phyloP scores from a whole-genome alignment of 1,140 invertebrate species.

The Antheraea mylitta region DNA sequence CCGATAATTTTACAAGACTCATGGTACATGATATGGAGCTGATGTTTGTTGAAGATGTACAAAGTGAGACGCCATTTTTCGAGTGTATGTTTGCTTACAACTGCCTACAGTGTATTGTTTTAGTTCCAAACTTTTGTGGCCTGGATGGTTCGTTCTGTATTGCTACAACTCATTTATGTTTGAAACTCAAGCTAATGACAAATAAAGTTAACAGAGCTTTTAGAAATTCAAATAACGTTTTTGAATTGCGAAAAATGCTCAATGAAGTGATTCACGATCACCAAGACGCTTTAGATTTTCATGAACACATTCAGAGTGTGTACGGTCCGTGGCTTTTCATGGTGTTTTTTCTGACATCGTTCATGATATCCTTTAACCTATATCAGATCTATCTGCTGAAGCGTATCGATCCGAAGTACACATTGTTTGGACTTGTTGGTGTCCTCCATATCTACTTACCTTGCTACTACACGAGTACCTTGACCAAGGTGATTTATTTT shows the following conservation, averaged over 20 bases:
- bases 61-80: constrained; percentile 54
- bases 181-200: constrained; percentile 53
- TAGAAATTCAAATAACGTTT: constrained; percentile 31
- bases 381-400: constrained; percentile 46
- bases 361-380: constrained; percentile 49
- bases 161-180: constrained; percentile 46
- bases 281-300: constrained; percentile 46
- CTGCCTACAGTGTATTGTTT: constrained; percentile 36
- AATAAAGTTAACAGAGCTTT: constrained; percentile 48
- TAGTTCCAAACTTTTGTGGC: constrained; percentile 46
- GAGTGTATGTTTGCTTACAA: constrained; percentile 52
- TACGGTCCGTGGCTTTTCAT: constrained; percentile 54
- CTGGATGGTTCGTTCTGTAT: constrained; percentile 63
- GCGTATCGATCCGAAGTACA: constrained; percentile 47
- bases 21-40: constrained; percentile 63
- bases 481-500: constrained; percentile 47
- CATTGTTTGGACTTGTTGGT: constrained; percentile 44
- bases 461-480: constrained; percentile 49
- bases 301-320: constrained; percentile 43
- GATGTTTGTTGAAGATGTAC: constrained; percentile 47
- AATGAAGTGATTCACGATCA: constrained; percentile 47
- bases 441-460: constrained; percentile 55
- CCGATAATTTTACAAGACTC: constrained; percentile 36
- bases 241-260: constrained; percentile 36
- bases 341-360: constrained; percentile 50